phyloP scores from a whole-genome alignment of 2,797 vertebrate species.

The Merluccius polli region DNA sequence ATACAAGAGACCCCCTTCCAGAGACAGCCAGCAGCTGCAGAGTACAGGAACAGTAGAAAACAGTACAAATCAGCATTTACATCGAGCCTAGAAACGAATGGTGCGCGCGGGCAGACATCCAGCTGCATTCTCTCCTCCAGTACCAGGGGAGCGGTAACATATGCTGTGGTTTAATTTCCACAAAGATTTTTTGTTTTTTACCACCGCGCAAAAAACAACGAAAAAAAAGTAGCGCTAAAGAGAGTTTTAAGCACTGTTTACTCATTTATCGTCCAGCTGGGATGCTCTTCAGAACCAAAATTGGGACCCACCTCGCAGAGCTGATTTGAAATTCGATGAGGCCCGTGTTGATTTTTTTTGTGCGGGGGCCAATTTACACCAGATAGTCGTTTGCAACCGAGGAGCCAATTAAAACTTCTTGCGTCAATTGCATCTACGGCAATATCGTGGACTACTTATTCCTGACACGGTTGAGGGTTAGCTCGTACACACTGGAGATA shows the following conservation, averaged over 20 bases:
- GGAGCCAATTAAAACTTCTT: neutral
- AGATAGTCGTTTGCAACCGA: neutral
- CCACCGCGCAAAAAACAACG: neutral
- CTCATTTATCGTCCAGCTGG: constrained; percentile 59
- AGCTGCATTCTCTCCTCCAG: constrained; percentile 46
- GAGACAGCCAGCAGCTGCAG: constrained; percentile 97
- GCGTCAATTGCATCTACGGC: neutral
- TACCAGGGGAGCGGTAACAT: constrained; percentile 55
- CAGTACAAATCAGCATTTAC: constrained; percentile 78
- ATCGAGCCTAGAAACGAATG: constrained; percentile 53
- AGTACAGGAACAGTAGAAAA: constrained; percentile 56
- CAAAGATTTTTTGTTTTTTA: constrained; percentile 9
- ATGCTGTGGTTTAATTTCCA: constrained; percentile 64
- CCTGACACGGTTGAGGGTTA: neutral
- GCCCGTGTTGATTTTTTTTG: constrained; percentile 8
- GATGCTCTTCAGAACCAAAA: constrained; percentile 61
- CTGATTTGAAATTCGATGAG: constrained; percentile 57
- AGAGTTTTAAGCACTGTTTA: constrained; percentile 73
- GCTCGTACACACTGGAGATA: neutral
- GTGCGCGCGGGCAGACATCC: constrained; percentile 42
- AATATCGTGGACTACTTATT: neutral
- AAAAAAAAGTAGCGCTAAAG: constrained; percentile 57
- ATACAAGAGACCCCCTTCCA: constrained; percentile 97
- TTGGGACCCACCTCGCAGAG: constrained; percentile 56
- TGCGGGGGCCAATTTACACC: neutral